Evolutionary conservation across 2,797 vertebrate species (phyloP).

Genomic region (Pangasius macronema): DNA sequence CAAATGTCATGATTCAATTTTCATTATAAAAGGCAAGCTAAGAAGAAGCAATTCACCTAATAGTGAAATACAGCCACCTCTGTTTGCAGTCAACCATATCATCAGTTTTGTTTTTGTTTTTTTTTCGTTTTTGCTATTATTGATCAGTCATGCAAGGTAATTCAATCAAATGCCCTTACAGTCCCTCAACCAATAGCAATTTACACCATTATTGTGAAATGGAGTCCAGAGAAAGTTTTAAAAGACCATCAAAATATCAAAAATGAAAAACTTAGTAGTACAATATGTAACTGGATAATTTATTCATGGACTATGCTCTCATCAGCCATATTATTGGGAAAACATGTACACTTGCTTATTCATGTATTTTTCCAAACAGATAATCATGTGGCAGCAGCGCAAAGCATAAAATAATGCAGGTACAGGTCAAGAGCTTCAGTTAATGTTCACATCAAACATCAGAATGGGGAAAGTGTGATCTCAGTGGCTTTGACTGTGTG

Average conservation of each 20-base stretch:
- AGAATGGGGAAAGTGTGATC: background rate
- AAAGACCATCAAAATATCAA: background rate
- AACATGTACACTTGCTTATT: background rate
- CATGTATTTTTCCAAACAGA: background rate
- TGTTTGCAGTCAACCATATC: slow-evolving; percentile 29
- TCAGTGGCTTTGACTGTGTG: background rate
- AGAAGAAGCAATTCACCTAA: slow-evolving; percentile 71
- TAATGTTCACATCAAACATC: background rate
- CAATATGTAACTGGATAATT: background rate
- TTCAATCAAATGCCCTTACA: slow-evolving; percentile 28
- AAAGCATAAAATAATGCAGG: background rate
- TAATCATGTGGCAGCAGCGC: background rate
- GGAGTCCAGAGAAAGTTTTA: background rate
- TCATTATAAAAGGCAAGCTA: slow-evolving; percentile 72
- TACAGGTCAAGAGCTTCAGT: background rate
- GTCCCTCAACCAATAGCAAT: background rate
- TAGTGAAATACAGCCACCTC: slow-evolving; percentile 56
- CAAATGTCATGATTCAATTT: slow-evolving; percentile 74
- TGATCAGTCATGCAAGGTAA: slow-evolving; percentile 55
- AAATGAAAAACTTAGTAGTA: background rate
- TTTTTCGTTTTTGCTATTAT: slow-evolving; percentile 51
- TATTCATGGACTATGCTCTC: background rate
- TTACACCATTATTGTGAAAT: background rate
- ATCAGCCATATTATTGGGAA: background rate
- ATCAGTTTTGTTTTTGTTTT: slow-evolving; percentile 38